phyloP scores from a whole-genome alignment of 2,113 vertebrate genomes.

The Hymenochirus boettgeri region DNA sequence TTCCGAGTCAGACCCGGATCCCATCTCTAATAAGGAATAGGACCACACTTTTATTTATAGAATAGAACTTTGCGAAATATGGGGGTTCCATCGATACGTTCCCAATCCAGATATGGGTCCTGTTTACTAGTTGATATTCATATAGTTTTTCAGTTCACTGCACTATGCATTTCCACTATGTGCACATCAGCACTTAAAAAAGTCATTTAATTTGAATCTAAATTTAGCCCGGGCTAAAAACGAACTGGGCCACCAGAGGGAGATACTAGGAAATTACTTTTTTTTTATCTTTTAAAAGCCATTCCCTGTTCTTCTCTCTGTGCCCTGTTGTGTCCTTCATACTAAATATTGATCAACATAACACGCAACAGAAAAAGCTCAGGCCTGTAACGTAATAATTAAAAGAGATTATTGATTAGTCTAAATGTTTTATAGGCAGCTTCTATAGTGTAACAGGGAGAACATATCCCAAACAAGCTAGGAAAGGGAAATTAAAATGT shows the following conservation, averaged over 20 bases:
- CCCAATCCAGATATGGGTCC: too few species aligned
- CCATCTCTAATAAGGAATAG: too few species aligned
- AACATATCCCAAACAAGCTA: slow-evolving; percentile 44
- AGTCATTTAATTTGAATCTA: too few species aligned
- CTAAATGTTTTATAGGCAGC: slow-evolving; percentile 45
- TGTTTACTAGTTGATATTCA: slow-evolving; percentile 21
- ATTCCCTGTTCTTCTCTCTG: slow-evolving; percentile 42
- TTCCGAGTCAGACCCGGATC: too few species aligned
- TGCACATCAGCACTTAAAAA: slow-evolving; percentile 40
- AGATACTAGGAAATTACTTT: slow-evolving; percentile 46
- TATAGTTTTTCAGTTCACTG: slow-evolving; percentile 44
- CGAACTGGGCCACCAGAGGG: slow-evolving; percentile 43
- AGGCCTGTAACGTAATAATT: slow-evolving; percentile 48
- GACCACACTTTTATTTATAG: too few species aligned
- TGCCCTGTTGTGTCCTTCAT: slow-evolving; percentile 48
- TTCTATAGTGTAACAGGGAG: slow-evolving; percentile 42
- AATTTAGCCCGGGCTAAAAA: too few species aligned
- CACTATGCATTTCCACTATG: slow-evolving; percentile 43
- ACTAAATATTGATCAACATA: slow-evolving; percentile 49
- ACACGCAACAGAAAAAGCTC: slow-evolving; percentile 42
- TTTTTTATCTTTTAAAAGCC: slow-evolving; percentile 55
- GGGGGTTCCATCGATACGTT: too few species aligned
- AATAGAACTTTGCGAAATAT: too few species aligned
- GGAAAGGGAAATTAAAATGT: slow-evolving; percentile 38
- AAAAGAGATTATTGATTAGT: slow-evolving; percentile 53